Conservation (phyloP, 2,113 vertebrate genomes). For the Poeciliopsis prolifica region DNA sequence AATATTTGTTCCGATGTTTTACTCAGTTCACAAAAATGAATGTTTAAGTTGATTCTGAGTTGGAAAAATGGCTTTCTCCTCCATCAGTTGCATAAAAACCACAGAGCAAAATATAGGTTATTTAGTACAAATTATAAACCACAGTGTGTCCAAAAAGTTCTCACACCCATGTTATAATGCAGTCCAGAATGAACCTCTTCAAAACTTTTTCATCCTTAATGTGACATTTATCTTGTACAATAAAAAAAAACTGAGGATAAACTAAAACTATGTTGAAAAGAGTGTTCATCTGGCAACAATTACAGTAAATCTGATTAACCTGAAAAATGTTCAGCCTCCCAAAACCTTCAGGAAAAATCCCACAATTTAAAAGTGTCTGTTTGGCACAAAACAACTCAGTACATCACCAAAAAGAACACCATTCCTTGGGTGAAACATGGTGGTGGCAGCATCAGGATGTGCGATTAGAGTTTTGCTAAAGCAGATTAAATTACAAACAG, state of each 20-base stretch:
- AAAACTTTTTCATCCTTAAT: background rate
- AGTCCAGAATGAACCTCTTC: background rate
- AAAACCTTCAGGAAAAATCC: background rate
- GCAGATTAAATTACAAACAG: too few relatives aligned
- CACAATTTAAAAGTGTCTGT: background rate
- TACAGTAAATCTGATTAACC: background rate
- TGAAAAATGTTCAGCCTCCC: background rate
- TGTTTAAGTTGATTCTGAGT: slow-evolving; percentile 38
- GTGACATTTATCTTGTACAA: background rate
- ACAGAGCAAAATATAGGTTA: slow-evolving; percentile 5
- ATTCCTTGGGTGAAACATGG: too few relatives aligned
- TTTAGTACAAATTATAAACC: background rate
- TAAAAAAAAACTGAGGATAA: background rate
- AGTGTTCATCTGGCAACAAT: too few relatives aligned
- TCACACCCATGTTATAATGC: background rate
- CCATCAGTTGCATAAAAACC: slow-evolving; percentile 17
- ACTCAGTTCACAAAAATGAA: slow-evolving; percentile 32
- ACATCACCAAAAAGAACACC: too few relatives aligned
- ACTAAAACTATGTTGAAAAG: too few relatives aligned
- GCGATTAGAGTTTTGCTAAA: too few relatives aligned
- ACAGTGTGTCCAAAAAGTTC: background rate
- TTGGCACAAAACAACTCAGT: too few relatives aligned
- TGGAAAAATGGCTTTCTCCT: slow-evolving; percentile 60
- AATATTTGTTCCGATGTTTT: slow-evolving; percentile 33
- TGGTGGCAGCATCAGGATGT: too few relatives aligned